Percentiles rank a stretch among this genome's conserved stretches.
These are phyloP conservation scores for Halyomorpha halys DNA, from an alignment of 1,140 invertebrate species.

Conservation along the genomic window DNA sequence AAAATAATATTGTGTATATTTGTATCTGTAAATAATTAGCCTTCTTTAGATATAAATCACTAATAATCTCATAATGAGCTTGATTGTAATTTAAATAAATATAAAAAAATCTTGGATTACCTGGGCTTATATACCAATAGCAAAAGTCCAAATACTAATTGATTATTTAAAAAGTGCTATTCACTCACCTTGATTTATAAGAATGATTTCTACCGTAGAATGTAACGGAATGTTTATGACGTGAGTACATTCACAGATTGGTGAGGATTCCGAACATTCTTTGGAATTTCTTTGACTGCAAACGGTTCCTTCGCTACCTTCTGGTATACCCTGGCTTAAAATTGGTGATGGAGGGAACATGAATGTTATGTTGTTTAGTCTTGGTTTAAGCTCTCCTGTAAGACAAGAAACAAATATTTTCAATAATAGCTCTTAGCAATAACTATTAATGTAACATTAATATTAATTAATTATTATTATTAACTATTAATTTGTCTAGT, in stretches of 20 bases:
- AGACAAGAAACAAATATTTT: conserved; percentile 19
- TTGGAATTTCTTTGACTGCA: conserved; percentile 35
- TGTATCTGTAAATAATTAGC: too few relatives aligned
- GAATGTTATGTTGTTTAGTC: conserved; percentile 54
- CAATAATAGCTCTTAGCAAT: too few relatives aligned
- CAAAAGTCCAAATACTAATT: neutral
- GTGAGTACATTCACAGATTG: conserved; percentile 52
- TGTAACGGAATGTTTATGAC: conserved; percentile 48
- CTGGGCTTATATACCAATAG: too few relatives aligned
- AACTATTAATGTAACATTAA: too few relatives aligned
- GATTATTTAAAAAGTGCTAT: neutral
- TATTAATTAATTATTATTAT: too few relatives aligned
- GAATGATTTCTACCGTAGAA: conserved; percentile 51
- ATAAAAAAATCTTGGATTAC: too few relatives aligned
- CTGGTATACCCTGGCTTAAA: conserved; percentile 47
- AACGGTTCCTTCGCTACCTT: conserved; percentile 44
- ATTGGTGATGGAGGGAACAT: conserved; percentile 57
- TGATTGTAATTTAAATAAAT: too few relatives aligned
- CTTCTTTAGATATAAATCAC: too few relatives aligned
- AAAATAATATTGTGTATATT: too few relatives aligned
- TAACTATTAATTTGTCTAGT: too few relatives aligned
- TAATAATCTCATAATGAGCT: too few relatives aligned
- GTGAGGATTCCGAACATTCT: conserved; percentile 37
- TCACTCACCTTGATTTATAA: conserved; percentile 54
- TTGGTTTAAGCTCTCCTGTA: conserved; percentile 37